Percentiles rank a stretch among this genome's conserved stretches.
Evolutionary conservation across 2,888 invertebrate genomes (phyloP).

Genomic region (Diogma glabrata): DNA sequence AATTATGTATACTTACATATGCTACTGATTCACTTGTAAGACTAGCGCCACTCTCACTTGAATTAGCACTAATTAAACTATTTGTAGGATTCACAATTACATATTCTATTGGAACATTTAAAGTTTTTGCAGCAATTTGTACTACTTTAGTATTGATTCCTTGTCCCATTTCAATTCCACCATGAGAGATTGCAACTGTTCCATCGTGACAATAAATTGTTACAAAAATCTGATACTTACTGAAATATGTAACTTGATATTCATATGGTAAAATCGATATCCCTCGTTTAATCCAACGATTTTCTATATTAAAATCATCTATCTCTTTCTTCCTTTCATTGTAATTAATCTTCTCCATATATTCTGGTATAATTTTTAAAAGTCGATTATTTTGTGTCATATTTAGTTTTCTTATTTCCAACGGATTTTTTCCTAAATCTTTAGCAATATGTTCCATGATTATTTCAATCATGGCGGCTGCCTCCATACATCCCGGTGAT

Average conservation of each 20-base stretch:
- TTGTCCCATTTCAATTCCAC: constrained; percentile 61
- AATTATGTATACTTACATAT: constrained; percentile 27
- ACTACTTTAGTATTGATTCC: constrained; percentile 58
- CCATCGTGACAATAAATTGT: constrained; percentile 56
- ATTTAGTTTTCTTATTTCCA: constrained; percentile 46
- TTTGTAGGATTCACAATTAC: constrained; percentile 50
- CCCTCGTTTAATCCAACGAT: constrained; percentile 66
- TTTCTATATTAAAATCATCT: constrained; percentile 46
- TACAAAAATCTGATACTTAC: constrained; percentile 43
- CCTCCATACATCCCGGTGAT: constrained; percentile 43
- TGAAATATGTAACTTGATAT: constrained; percentile 40
- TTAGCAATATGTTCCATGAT: constrained; percentile 57
- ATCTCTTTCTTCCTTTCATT: constrained; percentile 40
- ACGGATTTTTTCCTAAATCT: constrained; percentile 41
- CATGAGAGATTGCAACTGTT: constrained; percentile 51
- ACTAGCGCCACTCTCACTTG: constrained; percentile 50
- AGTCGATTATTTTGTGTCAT: constrained; percentile 26
- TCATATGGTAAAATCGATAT: constrained; percentile 50
- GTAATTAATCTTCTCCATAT: constrained; percentile 33
- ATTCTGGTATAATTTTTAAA: constrained; percentile 14
- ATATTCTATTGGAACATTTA: constrained; percentile 52
- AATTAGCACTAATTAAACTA: constrained; percentile 48
- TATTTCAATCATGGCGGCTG: constrained; percentile 43
- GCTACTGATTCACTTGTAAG: constrained; percentile 50
- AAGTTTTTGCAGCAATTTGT: constrained; percentile 55